These are phyloP conservation scores for Zaprionus ghesquierei DNA, from an alignment of 1,140 invertebrate species.

Conservation along the genomic window DNA sequence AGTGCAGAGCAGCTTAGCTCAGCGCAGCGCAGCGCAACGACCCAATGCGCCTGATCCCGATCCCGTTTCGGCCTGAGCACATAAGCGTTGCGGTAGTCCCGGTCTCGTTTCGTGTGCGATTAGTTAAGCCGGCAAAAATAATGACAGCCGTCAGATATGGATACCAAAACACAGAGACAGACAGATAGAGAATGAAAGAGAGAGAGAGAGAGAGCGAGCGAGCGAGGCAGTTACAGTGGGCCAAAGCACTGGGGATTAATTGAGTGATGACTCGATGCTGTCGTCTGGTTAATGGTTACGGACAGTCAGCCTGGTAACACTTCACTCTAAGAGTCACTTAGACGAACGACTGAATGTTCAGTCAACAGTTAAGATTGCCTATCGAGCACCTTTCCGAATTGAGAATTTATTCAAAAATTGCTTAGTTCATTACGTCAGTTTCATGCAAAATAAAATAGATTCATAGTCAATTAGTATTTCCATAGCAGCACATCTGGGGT, in stretches of 20 bases:
- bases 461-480: not conserved
- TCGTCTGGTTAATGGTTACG: constrained; percentile 36
- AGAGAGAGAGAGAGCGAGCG: not conserved
- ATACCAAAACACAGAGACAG: not conserved
- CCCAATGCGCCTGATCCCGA: constrained; percentile 91
- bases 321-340: constrained; percentile 27
- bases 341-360: constrained; percentile 7
- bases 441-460: no score
- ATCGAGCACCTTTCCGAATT: not conserved
- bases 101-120: constrained; percentile 15
- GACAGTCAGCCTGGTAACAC: constrained; percentile 42
- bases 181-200: not conserved
- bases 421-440: not conserved
- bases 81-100: constrained; percentile 85
- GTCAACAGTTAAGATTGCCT: not conserved
- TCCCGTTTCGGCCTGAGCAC: constrained; percentile 88
- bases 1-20: constrained; percentile 91
- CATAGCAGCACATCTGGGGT: not conserved
- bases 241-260: constrained; percentile 33
- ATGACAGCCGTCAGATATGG: constrained; percentile 21
- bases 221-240: not conserved
- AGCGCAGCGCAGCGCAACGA: constrained; percentile 89
- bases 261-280: constrained; percentile 34
- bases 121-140: constrained; percentile 40
- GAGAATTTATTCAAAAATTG: not conserved